Evolutionary conservation across 35 echinoderm and acorn worm species (phyloP).

Genomic region (Lytechinus variegatus): DNA sequence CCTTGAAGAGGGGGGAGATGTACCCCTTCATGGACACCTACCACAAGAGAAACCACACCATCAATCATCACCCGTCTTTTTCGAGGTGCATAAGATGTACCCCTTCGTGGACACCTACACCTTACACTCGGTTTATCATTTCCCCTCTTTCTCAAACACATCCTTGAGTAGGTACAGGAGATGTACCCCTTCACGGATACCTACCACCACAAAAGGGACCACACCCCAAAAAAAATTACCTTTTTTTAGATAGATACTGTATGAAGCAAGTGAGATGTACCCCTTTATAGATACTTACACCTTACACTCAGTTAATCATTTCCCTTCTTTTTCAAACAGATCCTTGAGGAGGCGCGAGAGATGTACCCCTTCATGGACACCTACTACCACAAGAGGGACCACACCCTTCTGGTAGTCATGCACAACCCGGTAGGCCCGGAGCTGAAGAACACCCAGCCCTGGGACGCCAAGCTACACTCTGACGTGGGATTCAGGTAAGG

Average conservation of each 20-base stretch:
- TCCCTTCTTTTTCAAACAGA: constrained; percentile 47
- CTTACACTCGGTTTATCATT: no score
- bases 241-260: no score
- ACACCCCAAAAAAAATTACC: no score
- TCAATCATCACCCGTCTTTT: no score
- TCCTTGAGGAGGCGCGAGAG: constrained; percentile 84
- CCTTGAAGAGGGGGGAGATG: no score
- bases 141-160: no score
- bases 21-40: no score
- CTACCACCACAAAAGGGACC: no score
- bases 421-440: constrained; percentile 91
- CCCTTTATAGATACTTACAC: neutral
- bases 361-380: constrained; percentile 95
- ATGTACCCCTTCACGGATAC: no score
- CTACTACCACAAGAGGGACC: constrained; percentile 96
- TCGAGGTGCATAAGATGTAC: constrained; percentile 29
- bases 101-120: constrained; percentile 93
- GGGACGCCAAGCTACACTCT: constrained; percentile 93
- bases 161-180: no score
- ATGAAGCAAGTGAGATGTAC: no score
- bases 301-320: neutral
- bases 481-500: constrained; percentile 95
- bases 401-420: constrained; percentile 96
- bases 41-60: no score
- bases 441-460: constrained; percentile 73